Base-by-base conservation (phyloP, 2,888 invertebrate species). In the Chrysolina americana region DNA sequence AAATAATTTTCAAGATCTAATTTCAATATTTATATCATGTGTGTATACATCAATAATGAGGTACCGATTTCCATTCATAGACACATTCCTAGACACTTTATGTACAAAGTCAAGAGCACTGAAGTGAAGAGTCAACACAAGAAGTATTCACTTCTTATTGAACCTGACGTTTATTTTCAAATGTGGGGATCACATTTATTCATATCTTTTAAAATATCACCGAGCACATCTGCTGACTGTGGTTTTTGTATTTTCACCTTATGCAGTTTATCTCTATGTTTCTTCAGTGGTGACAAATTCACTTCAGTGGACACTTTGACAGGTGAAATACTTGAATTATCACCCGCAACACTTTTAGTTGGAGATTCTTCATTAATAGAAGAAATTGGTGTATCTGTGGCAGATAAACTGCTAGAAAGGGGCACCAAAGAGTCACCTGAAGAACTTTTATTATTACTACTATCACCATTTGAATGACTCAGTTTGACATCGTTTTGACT, bases 181-280 rank as follows among this genome's bases (percentile, higher is more conserved):
- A 85, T 85, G 73, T 83, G 84, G 56, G 84, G 85, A 81, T 86
- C 86, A 77, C 84, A 84, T 74, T 85, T 86, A 75, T 86, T 86
- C 88, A 88, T 88, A 77, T 86, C 84, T 79, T 87, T 87, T 64
- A 88, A 78, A 73, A 88, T 88, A 82, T 88, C 87, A 63, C 88
- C 88, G 62, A 88, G 82, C 63, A 88, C 82, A 78, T 88, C 88
- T 19, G 87, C 83, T 9, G 86, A 86, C 69, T 85, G 84, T 19
- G 86, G 84, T 68, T 68, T 68, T 53, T 68, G 68, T 65, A 84
- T 82, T 80, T 86, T 86, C 65, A 84, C 79, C 80, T 84, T 86
- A 63, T 80, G 74, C 2, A 82, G 73, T 76, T 83, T 83, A 48
- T 83, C 81, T 21, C 82, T 80, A 23, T 77, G 79, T 78, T 85